Percentiles rank a stretch among this genome's conserved stretches.
phyloP scores from a whole-genome alignment of 2,797 vertebrate genomes.

The Austrolebias charrua region DNA sequence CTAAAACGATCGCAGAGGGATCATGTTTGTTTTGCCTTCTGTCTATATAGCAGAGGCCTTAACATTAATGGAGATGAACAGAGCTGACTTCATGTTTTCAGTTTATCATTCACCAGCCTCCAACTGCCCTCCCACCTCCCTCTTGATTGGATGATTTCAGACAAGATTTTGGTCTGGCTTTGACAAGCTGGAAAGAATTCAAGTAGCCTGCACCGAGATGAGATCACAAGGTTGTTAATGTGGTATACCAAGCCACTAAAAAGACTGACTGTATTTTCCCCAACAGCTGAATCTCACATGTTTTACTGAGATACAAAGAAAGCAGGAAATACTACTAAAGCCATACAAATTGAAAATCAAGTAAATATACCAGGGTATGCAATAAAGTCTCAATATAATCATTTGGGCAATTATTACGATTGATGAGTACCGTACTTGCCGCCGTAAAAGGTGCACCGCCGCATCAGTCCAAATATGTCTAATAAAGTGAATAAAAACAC shows the following conservation, averaged over 20 bases:
- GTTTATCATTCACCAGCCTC: conserved; percentile 41
- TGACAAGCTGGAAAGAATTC: conserved; percentile 65
- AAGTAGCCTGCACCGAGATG: conserved; percentile 38
- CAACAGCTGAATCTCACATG: conserved; percentile 22
- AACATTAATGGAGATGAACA: conserved; percentile 37
- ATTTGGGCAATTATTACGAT: conserved; percentile 30
- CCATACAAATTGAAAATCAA: conserved; percentile 16
- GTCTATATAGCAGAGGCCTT: conserved; percentile 25
- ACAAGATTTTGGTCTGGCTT: conserved; percentile 56
- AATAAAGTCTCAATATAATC: background rate
- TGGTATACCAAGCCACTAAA: conserved; percentile 46
- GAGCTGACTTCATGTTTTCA: conserved; percentile 66
- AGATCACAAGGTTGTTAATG: conserved; percentile 49
- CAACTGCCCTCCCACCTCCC: conserved; percentile 15
- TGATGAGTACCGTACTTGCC: conserved; percentile 26
- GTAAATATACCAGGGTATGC: conserved; percentile 20
- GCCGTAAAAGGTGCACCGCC: no score
- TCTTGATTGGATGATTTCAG: conserved; percentile 43
- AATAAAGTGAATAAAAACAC: no score
- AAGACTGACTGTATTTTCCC: conserved; percentile 35
- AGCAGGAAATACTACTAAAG: conserved; percentile 34
- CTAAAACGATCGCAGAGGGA: conserved; percentile 63
- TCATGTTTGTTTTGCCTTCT: conserved; percentile 55
- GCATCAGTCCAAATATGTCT: no score
- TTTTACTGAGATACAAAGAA: conserved; percentile 25